Conservation (phyloP, 2,888 invertebrate species). For the Ectemnius continuus region DNA sequence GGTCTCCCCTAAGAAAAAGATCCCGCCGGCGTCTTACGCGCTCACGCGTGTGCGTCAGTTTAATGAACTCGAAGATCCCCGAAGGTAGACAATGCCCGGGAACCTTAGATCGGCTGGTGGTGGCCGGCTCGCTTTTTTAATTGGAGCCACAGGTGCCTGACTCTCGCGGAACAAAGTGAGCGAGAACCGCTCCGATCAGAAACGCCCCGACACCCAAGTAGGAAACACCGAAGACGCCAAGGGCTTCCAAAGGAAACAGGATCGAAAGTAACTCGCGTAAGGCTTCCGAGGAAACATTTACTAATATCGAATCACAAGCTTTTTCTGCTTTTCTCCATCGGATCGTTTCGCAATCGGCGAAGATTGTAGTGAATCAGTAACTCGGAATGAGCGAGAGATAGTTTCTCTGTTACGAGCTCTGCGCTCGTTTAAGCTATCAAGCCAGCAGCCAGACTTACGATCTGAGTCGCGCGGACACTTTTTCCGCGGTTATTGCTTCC, state of each 20-base stretch:
- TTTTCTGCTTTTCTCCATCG: slow-evolving; percentile 30
- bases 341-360: slow-evolving; percentile 31
- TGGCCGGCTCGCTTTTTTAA: slow-evolving; percentile 31
- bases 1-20: slow-evolving; percentile 52
- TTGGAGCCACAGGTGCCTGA: slow-evolving; percentile 63
- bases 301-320: no score
- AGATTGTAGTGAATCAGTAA: slow-evolving; percentile 47
- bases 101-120: slow-evolving; percentile 5
- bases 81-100: slow-evolving; percentile 53
- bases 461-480: slow-evolving; percentile 15
- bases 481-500: slow-evolving; percentile 30
- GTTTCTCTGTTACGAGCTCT: slow-evolving; percentile 17
- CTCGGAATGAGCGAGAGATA: slow-evolving; percentile 36
- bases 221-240: no score
- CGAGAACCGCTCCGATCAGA: no score
- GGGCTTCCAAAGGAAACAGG: no score
- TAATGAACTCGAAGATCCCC: slow-evolving; percentile 59
- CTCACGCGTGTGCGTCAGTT: slow-evolving; percentile 44
- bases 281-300: no score
- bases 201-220: no score
- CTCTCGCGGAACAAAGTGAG: slow-evolving; percentile 45
- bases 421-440: no score
- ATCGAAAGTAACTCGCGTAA: no score
- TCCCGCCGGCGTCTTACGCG: slow-evolving; percentile 37
- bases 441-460: no score